A percentile compares a stretch with the other conserved stretches of the same genome.
Conservation (phyloP, 2,888 invertebrate species). For the Drosophila mayaguana region DNA sequence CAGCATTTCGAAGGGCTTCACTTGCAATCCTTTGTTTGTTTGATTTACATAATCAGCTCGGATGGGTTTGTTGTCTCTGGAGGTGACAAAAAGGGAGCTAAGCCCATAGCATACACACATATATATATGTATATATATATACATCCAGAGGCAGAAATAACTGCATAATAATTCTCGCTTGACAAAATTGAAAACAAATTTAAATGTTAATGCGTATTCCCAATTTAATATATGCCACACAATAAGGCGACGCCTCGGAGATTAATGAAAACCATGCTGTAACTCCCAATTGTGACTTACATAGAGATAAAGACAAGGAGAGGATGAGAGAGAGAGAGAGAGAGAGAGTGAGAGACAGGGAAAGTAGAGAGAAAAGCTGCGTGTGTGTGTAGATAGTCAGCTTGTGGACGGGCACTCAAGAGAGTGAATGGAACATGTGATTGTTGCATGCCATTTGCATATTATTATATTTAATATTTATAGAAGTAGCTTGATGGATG, state of each 20-base stretch:
- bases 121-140: background rate
- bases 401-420: slow-evolving; percentile 24
- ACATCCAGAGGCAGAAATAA: slow-evolving; percentile 17
- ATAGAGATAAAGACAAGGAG: background rate
- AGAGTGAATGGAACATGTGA: slow-evolving; percentile 35
- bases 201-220: slow-evolving; percentile 74
- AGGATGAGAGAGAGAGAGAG: background rate
- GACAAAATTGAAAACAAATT: slow-evolving; percentile 80
- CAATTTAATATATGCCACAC: slow-evolving; percentile 70
- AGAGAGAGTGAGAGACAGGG: background rate
- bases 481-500: slow-evolving; percentile 48
- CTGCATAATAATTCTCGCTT: slow-evolving; percentile 54
- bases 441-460: slow-evolving; percentile 64
- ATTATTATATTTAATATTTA: slow-evolving; percentile 58
- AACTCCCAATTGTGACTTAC: slow-evolving; percentile 44
- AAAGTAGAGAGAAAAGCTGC: background rate
- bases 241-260: slow-evolving; percentile 59
- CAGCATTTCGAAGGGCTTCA: slow-evolving; percentile 30
- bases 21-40: slow-evolving; percentile 17
- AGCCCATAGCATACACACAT: background rate
- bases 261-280: slow-evolving; percentile 62
- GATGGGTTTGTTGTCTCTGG: slow-evolving; percentile 35
- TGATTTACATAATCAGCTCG: slow-evolving; percentile 65
- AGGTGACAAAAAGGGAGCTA: slow-evolving; percentile 41
- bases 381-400: slow-evolving; percentile 14